Percentiles rank a stretch among this genome's conserved stretches.
Conservation (phyloP, 2,888 invertebrate species). For the Spatulosminthurus flaviceps region DNA sequence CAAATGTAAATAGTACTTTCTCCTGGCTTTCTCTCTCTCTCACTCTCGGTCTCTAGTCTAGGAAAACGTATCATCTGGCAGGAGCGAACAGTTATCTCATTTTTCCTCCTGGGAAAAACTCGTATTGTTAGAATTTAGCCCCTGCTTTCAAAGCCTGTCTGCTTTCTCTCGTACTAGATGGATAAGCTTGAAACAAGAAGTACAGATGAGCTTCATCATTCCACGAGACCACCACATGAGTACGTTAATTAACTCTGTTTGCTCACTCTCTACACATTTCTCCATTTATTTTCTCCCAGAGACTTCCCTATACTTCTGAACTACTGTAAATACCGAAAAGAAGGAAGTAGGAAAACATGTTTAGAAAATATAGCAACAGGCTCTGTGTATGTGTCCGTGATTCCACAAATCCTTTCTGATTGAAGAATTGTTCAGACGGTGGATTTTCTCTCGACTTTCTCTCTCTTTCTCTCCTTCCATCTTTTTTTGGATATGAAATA, state of each 20-base stretch:
- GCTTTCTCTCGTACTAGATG: neutral
- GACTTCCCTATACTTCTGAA: too few relatives aligned
- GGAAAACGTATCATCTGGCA: neutral
- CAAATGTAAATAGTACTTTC: neutral
- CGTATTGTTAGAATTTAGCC: neutral
- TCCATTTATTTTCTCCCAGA: too few relatives aligned
- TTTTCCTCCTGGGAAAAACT: conserved; percentile 30
- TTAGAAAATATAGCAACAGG: conserved; percentile 30
- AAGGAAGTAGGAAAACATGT: neutral
- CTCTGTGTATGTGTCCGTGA: conserved; percentile 19
- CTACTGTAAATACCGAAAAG: too few relatives aligned
- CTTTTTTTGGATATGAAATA: too few relatives aligned
- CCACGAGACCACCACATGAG: neutral
- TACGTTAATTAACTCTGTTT: neutral
- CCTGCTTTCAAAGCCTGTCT: neutral
- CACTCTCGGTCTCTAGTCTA: too few relatives aligned
- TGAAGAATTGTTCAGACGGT: conserved; percentile 12
- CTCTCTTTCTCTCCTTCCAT: neutral
- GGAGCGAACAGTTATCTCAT: conserved; percentile 22
- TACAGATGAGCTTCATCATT: conserved; percentile 18
- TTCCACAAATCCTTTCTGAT: conserved; percentile 34
- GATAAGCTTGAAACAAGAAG: neutral
- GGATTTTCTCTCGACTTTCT: neutral
- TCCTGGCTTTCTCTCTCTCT: conserved; percentile 3
- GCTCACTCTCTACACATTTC: neutral